Evolutionary conservation across 2,888 invertebrate species (phyloP).

Genomic region (Sinodicranocentrus sp.): DNA sequence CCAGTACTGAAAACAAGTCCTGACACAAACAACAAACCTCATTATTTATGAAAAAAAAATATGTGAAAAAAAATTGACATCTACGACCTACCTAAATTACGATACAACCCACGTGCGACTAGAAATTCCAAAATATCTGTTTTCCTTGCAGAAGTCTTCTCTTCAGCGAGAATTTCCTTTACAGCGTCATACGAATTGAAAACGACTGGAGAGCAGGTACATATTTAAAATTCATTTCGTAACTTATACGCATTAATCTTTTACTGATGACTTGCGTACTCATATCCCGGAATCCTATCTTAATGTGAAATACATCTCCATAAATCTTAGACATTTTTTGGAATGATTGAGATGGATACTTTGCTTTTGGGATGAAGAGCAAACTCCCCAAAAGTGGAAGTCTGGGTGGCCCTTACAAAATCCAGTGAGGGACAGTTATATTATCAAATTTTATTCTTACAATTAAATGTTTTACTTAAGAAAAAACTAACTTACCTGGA

Average conservation of each 20-base stretch:
- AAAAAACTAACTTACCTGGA: too few relatives aligned
- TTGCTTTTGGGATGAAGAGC: neutral
- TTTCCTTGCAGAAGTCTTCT: neutral
- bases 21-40: neutral
- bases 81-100: slow-evolving; percentile 20
- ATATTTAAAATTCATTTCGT: neutral
- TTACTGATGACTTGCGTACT: neutral
- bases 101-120: neutral
- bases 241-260: neutral
- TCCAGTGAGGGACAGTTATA: too few relatives aligned
- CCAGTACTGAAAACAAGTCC: neutral
- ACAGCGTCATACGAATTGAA: slow-evolving; percentile 23
- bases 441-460: too few relatives aligned
- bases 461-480: too few relatives aligned
- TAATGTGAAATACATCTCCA: slow-evolving; percentile 22
- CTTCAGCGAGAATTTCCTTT: neutral
- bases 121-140: neutral
- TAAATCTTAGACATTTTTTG: neutral
- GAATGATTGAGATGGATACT: slow-evolving; percentile 3
- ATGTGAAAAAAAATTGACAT: neutral
- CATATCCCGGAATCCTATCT: neutral
- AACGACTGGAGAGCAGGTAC: neutral
- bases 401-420: slow-evolving; percentile 12
- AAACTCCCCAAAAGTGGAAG: slow-evolving; percentile 12
- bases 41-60: neutral